phyloP scores from a whole-genome alignment of 2,888 invertebrate species.

The Uloborus plumipes region DNA sequence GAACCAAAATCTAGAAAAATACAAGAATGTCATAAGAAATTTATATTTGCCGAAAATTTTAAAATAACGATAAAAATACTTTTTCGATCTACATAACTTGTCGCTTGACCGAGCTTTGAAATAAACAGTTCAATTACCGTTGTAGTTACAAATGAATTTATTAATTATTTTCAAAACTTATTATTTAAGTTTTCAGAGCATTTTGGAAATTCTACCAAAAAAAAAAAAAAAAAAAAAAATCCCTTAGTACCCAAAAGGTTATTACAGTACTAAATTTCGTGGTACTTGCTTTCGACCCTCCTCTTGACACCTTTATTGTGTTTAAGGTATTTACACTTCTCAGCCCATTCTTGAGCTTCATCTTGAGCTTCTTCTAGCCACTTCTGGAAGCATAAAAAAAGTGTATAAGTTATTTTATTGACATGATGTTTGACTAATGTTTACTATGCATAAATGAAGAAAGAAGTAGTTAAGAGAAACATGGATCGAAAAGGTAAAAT shows the following conservation, averaged over 20 bases:
- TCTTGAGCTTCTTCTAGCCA: constrained; percentile 81
- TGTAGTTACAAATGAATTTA: too few relatives aligned
- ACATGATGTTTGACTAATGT: too few relatives aligned
- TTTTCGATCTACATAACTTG: too few relatives aligned
- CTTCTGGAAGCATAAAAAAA: constrained; percentile 74
- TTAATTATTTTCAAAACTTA: too few relatives aligned
- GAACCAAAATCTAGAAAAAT: constrained; percentile 75
- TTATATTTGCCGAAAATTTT: too few relatives aligned
- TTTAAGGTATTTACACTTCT: constrained; percentile 78
- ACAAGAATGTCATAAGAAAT: not conserved
- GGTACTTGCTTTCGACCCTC: constrained; percentile 73
- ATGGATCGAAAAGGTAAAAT: too few relatives aligned
- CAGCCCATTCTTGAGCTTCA: constrained; percentile 82
- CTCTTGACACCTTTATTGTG: constrained; percentile 80
- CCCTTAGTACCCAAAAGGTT: not conserved
- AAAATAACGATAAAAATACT: too few relatives aligned
- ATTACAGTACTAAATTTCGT: not conserved
- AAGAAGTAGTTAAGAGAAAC: too few relatives aligned
- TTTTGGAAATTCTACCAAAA: not conserved
- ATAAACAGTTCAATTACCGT: too few relatives aligned
- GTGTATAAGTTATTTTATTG: not conserved
- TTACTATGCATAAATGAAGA: too few relatives aligned
- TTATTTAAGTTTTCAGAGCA: not conserved
- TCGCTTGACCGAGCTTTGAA: too few relatives aligned
- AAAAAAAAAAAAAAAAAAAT: not conserved